Base-by-base conservation (phyloP, 1,140 invertebrate species). In the Epicauta chinensis region DNA sequence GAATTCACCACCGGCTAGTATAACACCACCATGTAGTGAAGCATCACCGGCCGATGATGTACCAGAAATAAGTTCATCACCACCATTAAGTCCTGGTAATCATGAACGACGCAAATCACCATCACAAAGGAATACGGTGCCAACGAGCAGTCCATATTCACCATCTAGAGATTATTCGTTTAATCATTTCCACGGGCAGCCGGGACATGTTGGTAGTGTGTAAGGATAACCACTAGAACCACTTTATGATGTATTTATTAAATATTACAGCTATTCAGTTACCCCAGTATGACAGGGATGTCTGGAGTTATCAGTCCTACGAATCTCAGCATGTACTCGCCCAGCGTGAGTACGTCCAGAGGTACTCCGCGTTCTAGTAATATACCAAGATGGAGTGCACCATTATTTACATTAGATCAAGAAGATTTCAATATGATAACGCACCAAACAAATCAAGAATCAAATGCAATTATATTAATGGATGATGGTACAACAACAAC, bases 351-450 rank as follows among this genome's bases (percentile, higher is more conserved):
- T 64, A 84, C 83, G 43, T 82, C 85, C 37, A 80, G 86, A 63
- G 78, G 81, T 73, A 80, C 53, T 71, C 77, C 62, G 69, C 78
- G 70, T 67, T 74, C 73, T 64, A 80, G 82, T 61, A 74, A 84
- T 56, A 77, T 88, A 59, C 77, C 89, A 29, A 77, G 92, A 55
- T 97, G 93, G 93, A 93, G 87, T 61, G 79, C 82, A 16, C 86
- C 88, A 12, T 90, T 94, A 70, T 87, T 93, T 60, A 86, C 84
- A 32, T 71, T 94, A 49, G 93, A 96, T 65, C 93, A 96, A 66
- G 93, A 97, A 72, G 95, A 96, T 72, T 89, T 85, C 63, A 92
- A 89, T 74, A 89, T 94, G 81, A 84, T 87, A 75, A 83, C 86
- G 36, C 84, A 88, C 62, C 78, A 89, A 59, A 71, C 75, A 56